Percentiles rank a stretch among this genome's conserved stretches.
phyloP scores from a whole-genome alignment of 2,113 vertebrate species.

The Hiodon alosoides region DNA sequence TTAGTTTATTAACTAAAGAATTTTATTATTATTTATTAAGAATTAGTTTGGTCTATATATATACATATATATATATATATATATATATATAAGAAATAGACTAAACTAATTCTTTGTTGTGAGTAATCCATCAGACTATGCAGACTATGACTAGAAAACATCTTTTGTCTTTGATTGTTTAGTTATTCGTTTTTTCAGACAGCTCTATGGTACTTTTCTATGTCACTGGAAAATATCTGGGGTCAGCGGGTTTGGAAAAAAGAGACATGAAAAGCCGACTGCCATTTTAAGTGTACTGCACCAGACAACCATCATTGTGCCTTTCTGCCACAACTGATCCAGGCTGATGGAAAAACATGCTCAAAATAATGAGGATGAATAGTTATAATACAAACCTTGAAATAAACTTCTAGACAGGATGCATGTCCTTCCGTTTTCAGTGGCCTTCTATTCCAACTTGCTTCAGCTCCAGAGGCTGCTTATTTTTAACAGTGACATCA shows the following conservation, averaged over 20 bases:
- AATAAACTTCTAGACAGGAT: background rate
- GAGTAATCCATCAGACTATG: background rate
- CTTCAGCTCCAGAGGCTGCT: background rate
- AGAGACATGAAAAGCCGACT: background rate
- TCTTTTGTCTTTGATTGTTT: too few species aligned
- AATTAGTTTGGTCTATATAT: too few species aligned
- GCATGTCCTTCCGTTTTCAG: background rate
- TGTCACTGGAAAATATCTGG: background rate
- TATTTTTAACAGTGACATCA: constrained; percentile 31
- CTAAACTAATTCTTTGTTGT: background rate
- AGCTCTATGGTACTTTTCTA: background rate
- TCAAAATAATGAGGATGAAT: background rate
- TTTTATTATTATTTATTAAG: too few species aligned
- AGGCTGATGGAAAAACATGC: background rate
- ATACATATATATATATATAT: too few species aligned
- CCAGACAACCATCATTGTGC: too few species aligned
- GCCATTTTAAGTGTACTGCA: constrained; percentile 2
- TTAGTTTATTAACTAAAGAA: too few species aligned
- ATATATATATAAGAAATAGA: background rate
- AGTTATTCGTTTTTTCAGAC: background rate
- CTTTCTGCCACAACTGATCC: background rate
- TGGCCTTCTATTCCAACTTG: constrained; percentile 5
- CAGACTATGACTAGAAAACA: too few species aligned
- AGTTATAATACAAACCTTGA: background rate
- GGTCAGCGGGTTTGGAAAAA: background rate